Evolutionary conservation across 2,113 vertebrate species (phyloP).

Genomic region (Gnathonemus longibarbis): DNA sequence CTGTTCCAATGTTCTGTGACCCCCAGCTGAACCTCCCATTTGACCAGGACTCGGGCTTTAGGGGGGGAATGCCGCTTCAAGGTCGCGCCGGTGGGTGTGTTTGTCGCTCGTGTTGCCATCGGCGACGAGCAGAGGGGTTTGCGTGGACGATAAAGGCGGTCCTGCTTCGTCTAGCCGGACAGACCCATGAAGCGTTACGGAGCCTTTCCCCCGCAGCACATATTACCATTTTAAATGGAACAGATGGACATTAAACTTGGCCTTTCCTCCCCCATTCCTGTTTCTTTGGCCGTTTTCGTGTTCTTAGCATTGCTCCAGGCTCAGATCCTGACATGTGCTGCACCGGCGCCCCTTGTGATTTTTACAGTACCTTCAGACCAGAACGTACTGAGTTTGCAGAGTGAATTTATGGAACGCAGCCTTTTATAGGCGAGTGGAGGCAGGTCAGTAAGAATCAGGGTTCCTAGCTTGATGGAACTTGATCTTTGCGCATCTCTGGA

Average conservation of each 20-base stretch:
- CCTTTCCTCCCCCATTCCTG: not conserved
- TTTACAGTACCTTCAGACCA: not conserved
- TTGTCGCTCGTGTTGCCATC: not conserved
- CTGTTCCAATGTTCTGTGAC: not conserved
- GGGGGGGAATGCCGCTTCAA: not conserved
- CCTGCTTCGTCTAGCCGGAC: not conserved
- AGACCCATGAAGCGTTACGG: not conserved
- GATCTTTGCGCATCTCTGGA: not conserved
- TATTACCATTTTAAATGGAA: constrained; percentile 1
- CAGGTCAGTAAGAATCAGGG: not conserved
- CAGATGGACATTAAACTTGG: not conserved
- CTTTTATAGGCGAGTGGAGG: not conserved
- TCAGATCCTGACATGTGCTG: not conserved
- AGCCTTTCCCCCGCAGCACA: not conserved
- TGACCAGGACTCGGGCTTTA: not conserved
- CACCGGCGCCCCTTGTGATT: not conserved
- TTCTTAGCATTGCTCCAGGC: not conserved
- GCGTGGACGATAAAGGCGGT: not conserved
- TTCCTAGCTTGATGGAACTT: not conserved
- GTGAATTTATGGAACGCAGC: not conserved
- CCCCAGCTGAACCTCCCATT: not conserved
- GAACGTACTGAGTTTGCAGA: not conserved
- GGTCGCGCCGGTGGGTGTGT: not conserved
- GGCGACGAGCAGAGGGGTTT: not conserved
- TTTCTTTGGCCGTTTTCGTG: not conserved